These are phyloP conservation scores for Girardinichthys multiradiatus DNA, from an alignment of 2,113 vertebrate species.

Conservation along the genomic window DNA sequence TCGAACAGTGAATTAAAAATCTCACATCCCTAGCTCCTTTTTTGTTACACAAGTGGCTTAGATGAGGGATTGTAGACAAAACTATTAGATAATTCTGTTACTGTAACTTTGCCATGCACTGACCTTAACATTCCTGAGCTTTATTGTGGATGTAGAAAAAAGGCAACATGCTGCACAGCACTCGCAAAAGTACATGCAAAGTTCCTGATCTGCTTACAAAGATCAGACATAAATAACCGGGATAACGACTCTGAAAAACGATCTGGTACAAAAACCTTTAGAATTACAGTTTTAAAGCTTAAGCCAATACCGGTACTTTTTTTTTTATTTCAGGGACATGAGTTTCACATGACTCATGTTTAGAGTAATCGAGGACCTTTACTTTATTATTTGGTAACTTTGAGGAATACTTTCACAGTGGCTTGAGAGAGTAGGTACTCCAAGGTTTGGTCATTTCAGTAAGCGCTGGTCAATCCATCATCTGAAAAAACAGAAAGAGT, in stretches of 20 bases:
- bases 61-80: constrained; percentile 21
- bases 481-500: neutral
- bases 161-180: constrained; percentile 9
- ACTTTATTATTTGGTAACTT: neutral
- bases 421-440: neutral
- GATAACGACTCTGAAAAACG: constrained; percentile 55
- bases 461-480: neutral
- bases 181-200: constrained; percentile 14
- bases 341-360: constrained; percentile 37
- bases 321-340: constrained; percentile 27
- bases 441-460: neutral
- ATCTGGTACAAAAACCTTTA: constrained; percentile 28
- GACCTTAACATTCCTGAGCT: constrained; percentile 44
- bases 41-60: constrained; percentile 51
- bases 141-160: constrained; percentile 8
- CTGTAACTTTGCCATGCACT: constrained; percentile 11
- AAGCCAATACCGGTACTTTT: constrained; percentile 24
- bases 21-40: constrained; percentile 1
- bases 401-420: neutral
- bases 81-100: constrained; percentile 44
- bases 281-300: constrained; percentile 31
- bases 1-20: constrained; percentile 34
- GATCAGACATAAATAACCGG: constrained; percentile 61
- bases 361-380: neutral
- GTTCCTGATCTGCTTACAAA: constrained; percentile 63